Evolutionary conservation across 1,140 invertebrate species (phyloP).

Genomic region (Schlechtendalia chinensis): DNA sequence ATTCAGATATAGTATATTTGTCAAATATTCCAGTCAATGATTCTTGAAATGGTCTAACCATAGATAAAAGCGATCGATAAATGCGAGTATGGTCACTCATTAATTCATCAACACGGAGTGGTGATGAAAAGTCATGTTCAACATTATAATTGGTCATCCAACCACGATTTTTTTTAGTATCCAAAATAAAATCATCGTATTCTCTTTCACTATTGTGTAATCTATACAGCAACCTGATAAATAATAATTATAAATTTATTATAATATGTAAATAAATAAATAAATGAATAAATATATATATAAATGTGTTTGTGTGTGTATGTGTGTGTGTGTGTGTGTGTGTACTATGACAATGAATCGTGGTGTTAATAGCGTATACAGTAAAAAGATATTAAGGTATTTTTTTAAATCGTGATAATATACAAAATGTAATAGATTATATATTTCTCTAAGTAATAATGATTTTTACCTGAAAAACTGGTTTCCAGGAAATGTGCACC

Average conservation of each 20-base stretch:
- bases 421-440: neutral
- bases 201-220: constrained; percentile 36
- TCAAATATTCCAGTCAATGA: constrained; percentile 70
- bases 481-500: constrained; percentile 61
- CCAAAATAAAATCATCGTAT: constrained; percentile 36
- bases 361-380: too few species aligned
- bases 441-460: neutral
- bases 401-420: neutral
- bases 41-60: constrained; percentile 66
- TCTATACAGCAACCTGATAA: constrained; percentile 38
- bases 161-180: constrained; percentile 55
- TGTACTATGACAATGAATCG: too few species aligned
- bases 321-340: too few species aligned
- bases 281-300: too few species aligned
- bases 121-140: constrained; percentile 72
- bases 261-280: too few species aligned
- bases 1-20: constrained; percentile 71
- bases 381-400: too few species aligned
- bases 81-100: constrained; percentile 65
- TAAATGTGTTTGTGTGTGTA: too few species aligned
- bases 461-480: constrained; percentile 57
- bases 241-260: neutral
- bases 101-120: constrained; percentile 69
- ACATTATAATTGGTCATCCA: constrained; percentile 81
- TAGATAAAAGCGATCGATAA: constrained; percentile 62